Evolutionary conservation across 2,888 invertebrate species (phyloP).

Genomic region (Cynaeus angustus): DNA sequence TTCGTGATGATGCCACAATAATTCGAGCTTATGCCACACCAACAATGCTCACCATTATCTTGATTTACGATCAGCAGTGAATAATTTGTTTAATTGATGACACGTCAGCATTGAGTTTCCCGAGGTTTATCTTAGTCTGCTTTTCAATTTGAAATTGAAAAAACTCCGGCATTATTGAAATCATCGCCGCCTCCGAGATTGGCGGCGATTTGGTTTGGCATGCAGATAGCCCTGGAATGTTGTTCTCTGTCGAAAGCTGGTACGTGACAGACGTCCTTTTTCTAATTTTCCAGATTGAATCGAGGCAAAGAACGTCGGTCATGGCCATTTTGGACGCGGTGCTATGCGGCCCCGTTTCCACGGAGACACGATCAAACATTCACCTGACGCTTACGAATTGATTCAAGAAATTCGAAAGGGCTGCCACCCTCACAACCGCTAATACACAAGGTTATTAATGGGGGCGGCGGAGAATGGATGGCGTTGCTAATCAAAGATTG

Average conservation of each 20-base stretch:
- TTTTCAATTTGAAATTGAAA: constrained; percentile 30
- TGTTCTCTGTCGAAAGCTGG: constrained; percentile 31
- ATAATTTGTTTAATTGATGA: constrained; percentile 26
- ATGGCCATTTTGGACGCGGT: constrained; percentile 30
- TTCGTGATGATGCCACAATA: neutral
- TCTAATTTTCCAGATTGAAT: constrained; percentile 45
- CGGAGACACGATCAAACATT: constrained; percentile 44
- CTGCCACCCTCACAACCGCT: constrained; percentile 10
- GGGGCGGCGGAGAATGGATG: neutral
- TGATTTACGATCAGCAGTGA: constrained; percentile 18
- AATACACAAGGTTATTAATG: constrained; percentile 22
- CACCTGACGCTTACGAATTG: constrained; percentile 31
- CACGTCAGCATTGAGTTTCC: constrained; percentile 13
- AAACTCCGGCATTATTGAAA: constrained; percentile 29
- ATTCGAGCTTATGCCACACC: constrained; percentile 15
- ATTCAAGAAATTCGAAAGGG: constrained; percentile 40
- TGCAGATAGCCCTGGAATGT: constrained; percentile 33
- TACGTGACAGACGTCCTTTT: constrained; percentile 36
- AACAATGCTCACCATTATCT: constrained; percentile 13
- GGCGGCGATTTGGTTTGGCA: constrained; percentile 31
- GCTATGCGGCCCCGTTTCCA: constrained; percentile 38
- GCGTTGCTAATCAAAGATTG: too few relatives aligned
- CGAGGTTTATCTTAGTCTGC: neutral
- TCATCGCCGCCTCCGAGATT: constrained; percentile 34
- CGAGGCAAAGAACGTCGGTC: constrained; percentile 32